Evolutionary conservation across 2,797 vertebrate species (phyloP).

Genomic region (Lophius americanus): DNA sequence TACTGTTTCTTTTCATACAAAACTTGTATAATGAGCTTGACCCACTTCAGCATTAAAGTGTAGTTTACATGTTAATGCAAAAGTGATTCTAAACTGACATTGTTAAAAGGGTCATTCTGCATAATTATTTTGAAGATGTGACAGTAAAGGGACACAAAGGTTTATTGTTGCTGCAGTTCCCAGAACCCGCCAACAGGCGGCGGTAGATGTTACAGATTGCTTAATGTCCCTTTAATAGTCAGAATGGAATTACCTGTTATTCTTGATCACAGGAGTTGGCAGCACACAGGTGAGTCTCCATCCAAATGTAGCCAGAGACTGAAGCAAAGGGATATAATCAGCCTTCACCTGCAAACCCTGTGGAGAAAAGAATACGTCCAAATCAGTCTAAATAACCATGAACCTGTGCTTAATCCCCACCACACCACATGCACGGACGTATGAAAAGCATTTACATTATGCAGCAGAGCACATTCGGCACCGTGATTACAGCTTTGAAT

Average conservation of each 20-base stretch:
- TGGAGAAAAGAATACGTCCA: constrained; percentile 34
- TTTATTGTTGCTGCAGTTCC: constrained; percentile 27
- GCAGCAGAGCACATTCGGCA: background rate
- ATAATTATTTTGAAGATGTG: too few species aligned
- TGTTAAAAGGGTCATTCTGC: too few species aligned
- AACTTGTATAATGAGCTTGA: too few species aligned
- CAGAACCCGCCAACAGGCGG: constrained; percentile 47
- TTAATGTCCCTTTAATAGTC: background rate
- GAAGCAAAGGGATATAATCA: constrained; percentile 94
- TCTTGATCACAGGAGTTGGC: constrained; percentile 93
- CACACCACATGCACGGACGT: background rate
- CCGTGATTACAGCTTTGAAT: constrained; percentile 33
- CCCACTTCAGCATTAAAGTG: too few species aligned
- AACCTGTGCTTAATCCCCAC: constrained; percentile 2
- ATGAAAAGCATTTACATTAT: background rate
- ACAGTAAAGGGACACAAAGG: background rate
- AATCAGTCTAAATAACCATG: constrained; percentile 1
- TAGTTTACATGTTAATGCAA: too few species aligned
- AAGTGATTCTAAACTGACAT: too few species aligned
- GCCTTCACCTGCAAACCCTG: constrained; percentile 94
- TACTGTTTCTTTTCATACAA: too few species aligned
- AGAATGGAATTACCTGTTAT: constrained; percentile 85
- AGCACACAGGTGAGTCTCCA: constrained; percentile 98
- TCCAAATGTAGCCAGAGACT: constrained; percentile 91
- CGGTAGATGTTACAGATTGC: constrained; percentile 23